Evolutionary conservation across 2,113 vertebrate genomes (phyloP).

Genomic region (Limanda limanda): DNA sequence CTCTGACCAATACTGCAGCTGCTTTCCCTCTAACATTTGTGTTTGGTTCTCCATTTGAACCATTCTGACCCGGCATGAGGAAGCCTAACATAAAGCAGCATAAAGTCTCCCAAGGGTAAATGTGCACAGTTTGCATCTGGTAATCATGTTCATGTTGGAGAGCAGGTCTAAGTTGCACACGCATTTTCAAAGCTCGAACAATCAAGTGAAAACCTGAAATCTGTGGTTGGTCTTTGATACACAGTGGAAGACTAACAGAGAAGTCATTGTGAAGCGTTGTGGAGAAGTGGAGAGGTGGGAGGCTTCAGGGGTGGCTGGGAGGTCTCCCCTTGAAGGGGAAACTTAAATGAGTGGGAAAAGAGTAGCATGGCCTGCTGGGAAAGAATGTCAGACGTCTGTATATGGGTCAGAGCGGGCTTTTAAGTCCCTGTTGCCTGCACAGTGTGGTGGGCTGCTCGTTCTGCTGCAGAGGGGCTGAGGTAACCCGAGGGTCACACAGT

Average conservation of each 20-base stretch:
- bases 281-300: conserved; percentile 32
- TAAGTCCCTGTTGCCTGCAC: conserved; percentile 39
- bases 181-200: conserved; percentile 12
- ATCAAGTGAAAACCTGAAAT: conserved; percentile 34
- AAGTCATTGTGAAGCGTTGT: conserved; percentile 57
- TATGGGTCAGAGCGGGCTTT: conserved; percentile 62
- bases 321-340: conserved; percentile 42
- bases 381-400: conserved; percentile 64
- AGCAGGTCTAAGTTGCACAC: background rate
- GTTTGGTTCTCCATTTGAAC: conserved; percentile 11
- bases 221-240: conserved; percentile 26
- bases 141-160: conserved; percentile 8
- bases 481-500: conserved; percentile 48
- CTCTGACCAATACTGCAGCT: background rate
- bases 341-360: conserved; percentile 62
- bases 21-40: background rate
- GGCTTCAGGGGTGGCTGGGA: conserved; percentile 23
- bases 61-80: background rate
- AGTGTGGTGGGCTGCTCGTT: conserved; percentile 34
- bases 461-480: conserved; percentile 38
- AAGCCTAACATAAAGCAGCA: background rate
- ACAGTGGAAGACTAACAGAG: conserved; percentile 53
- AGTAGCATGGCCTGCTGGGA: conserved; percentile 64
- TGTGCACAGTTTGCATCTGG: background rate
- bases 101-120: conserved; percentile 14